A percentile compares a stretch with the other conserved stretches of the same genome.
phyloP scores from a whole-genome alignment of 2,113 vertebrate genomes.

The Seriola quinqueradiata region DNA sequence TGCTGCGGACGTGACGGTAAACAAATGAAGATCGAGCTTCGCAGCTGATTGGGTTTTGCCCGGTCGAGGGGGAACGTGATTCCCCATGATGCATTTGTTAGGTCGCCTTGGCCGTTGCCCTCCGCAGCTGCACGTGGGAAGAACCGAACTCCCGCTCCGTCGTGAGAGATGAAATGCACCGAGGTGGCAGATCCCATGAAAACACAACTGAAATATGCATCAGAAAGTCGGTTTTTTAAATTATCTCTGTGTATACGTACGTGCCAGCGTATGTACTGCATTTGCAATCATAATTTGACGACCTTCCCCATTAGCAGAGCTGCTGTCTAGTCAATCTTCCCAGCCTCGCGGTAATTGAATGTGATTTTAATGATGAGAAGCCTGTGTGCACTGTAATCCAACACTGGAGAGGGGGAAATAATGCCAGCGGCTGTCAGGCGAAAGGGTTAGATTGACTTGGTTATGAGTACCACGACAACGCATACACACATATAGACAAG shows the following conservation, averaged over 20 bases:
- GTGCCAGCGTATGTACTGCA: constrained; percentile 52
- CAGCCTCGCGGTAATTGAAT: constrained; percentile 78
- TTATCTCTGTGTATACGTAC: constrained; percentile 47
- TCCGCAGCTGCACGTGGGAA: not conserved
- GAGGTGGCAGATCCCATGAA: constrained; percentile 63
- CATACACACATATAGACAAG: not conserved
- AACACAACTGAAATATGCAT: constrained; percentile 57
- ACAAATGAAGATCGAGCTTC: constrained; percentile 33
- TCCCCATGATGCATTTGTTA: constrained; percentile 39
- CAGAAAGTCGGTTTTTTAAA: constrained; percentile 31
- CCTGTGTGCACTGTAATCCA: constrained; percentile 73
- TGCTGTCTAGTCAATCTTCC: constrained; percentile 62
- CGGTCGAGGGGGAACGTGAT: constrained; percentile 19
- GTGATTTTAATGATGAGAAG: constrained; percentile 79
- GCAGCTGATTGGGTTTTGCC: constrained; percentile 19
- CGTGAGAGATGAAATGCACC: constrained; percentile 43
- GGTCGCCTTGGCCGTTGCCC: constrained; percentile 25
- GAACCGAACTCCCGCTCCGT: constrained; percentile 1
- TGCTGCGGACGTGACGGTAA: constrained; percentile 37
- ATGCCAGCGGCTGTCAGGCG: constrained; percentile 48
- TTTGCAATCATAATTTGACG: constrained; percentile 70
- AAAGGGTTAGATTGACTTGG: constrained; percentile 24
- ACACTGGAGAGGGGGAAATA: constrained; percentile 61
- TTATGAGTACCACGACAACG: constrained; percentile 13
- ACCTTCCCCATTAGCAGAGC: constrained; percentile 70